Base-by-base conservation (phyloP, 2,888 invertebrate genomes). In the Cantharis rufa region DNA sequence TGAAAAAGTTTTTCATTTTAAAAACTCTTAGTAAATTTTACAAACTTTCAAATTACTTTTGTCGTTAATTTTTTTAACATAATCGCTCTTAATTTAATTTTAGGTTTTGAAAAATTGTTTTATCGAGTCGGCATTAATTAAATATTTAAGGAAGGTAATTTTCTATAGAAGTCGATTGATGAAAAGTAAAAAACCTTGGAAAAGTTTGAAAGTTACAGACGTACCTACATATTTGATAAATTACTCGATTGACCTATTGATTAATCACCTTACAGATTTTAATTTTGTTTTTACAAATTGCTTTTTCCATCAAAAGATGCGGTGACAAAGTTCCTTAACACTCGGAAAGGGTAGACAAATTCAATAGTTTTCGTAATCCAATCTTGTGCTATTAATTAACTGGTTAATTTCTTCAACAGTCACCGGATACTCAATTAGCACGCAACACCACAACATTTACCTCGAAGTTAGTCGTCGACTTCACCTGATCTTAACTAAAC, bases 391-490 rank as follows among this genome's bases (percentile, higher is more conserved):
- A 71, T 70, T 77, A 77, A 77, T 77, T 74, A 77, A 64, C 62
- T 70, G 24, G 21, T 73, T 27, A 74, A 70, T 68, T 73, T 61
- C 71, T 73, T n/a, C 61, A 70, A 15, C 69, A 62, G 72, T 28
- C 61, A 77, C 24, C 73, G 69, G 73, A 77, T 76, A 76, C 74
- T 28, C 71, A 70, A 77, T 77, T 77, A 74, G 64, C 77, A 77
- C 77, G 73, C 77, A 77, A 77, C 71, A 77, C 74, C 77, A 27
- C 73, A 70, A 74, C 64, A 70, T 61, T 70, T 70, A 62, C 32
- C 62, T 66, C 21, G 16, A 63, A 71, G 62, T 61, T 70, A 32
- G 24, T 9, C 21, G 13, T 11, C 32, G 62, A 74, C 71, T 77
- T 74, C 21, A 74, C 72, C 73, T 28, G 77, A 73, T 77, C 77